These are phyloP conservation scores for Mionectes macconnelli DNA, from an alignment of 2,113 vertebrate genomes.

Conservation along the genomic window DNA sequence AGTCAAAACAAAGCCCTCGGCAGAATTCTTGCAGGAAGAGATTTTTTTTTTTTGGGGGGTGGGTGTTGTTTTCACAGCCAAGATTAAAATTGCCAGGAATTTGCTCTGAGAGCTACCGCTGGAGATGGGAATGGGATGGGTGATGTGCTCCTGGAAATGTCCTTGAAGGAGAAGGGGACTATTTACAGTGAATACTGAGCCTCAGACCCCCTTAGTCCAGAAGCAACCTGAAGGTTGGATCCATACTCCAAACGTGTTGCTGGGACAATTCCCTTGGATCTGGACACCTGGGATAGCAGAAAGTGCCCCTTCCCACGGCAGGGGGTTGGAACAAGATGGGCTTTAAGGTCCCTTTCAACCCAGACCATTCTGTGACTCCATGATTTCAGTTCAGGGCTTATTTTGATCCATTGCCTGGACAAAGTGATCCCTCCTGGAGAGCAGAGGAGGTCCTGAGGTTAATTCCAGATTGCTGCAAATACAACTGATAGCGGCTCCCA, in stretches of 20 bases:
- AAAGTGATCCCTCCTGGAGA: neutral
- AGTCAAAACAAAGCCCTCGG: neutral
- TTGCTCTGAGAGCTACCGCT: neutral
- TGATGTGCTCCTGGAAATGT: neutral
- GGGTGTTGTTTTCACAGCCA: neutral
- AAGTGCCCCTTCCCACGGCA: neutral
- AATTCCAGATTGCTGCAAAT: neutral
- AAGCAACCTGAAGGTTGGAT: neutral
- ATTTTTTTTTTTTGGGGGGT: too few relatives aligned
- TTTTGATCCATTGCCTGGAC: neutral
- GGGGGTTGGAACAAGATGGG: neutral
- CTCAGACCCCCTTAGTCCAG: neutral
- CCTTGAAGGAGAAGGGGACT: neutral
- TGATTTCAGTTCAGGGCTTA: neutral
- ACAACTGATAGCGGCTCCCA: rapidly evolving
- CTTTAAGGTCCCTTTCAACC: neutral
- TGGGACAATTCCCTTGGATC: neutral
- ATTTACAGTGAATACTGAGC: neutral
- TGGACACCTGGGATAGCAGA: neutral
- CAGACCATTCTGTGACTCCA: neutral
- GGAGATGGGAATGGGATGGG: neutral
- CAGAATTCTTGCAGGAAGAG: neutral
- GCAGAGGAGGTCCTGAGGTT: neutral
- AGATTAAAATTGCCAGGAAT: neutral
- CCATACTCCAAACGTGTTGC: neutral